These are phyloP conservation scores for Tridacna gigas DNA, from an alignment of 2,888 invertebrate species.

Conservation along the genomic window DNA sequence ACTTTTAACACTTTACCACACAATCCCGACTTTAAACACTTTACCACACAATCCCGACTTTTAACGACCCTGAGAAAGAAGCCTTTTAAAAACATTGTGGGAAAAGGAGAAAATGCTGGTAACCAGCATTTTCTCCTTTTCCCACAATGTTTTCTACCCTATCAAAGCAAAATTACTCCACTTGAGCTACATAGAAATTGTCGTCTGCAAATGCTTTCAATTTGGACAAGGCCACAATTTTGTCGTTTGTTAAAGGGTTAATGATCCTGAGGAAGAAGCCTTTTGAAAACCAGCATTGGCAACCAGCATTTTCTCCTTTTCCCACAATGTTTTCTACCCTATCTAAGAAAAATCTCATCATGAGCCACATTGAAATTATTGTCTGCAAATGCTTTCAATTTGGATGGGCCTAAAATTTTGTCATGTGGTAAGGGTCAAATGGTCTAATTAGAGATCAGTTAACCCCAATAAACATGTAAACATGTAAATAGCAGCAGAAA, in stretches of 20 bases:
- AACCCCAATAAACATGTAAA: too few species aligned
- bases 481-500: too few species aligned
- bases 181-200: too few species aligned
- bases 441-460: too few species aligned
- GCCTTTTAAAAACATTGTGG: background rate
- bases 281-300: background rate
- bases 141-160: background rate
- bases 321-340: background rate
- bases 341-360: background rate
- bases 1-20: too few species aligned
- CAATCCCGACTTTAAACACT: too few species aligned
- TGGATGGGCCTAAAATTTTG: too few species aligned
- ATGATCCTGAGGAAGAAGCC: background rate
- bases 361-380: too few species aligned
- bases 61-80: background rate
- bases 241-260: background rate
- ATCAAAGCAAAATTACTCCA: background rate
- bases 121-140: background rate
- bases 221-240: background rate
- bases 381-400: too few species aligned
- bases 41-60: background rate
- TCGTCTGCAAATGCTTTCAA: background rate
- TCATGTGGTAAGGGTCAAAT: too few species aligned
- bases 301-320: background rate
- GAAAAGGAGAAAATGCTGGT: constrained; percentile 11